These are phyloP conservation scores for Gastrophryne carolinensis DNA, from an alignment of 2,797 vertebrate species.

Conservation along the genomic window DNA sequence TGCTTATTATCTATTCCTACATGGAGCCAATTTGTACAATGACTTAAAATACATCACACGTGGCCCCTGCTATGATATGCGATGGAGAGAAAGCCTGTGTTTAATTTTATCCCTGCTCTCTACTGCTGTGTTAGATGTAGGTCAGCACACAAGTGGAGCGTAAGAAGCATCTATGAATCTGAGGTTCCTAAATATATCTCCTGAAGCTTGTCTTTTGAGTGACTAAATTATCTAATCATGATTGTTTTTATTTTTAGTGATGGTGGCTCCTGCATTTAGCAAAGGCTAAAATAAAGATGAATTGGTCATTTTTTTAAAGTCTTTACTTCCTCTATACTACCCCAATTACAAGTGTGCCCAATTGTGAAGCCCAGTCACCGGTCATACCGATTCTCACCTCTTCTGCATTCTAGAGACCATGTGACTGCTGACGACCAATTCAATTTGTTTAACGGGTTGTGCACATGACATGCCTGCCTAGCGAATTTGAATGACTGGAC, in stretches of 20 bases:
- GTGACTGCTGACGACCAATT: no score
- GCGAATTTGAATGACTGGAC: no score
- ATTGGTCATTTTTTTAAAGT: no score
- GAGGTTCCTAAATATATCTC: slow-evolving; percentile 40
- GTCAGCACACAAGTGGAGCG: slow-evolving; percentile 50
- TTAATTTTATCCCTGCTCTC: rapidly evolving
- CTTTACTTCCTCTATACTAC: no score
- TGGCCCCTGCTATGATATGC: neutral
- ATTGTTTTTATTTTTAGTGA: slow-evolving; percentile 59
- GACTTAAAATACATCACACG: slow-evolving; percentile 1
- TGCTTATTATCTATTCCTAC: neutral
- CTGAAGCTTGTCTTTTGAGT: neutral
- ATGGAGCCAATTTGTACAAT: slow-evolving; percentile 14
- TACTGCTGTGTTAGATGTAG: slow-evolving; percentile 43
- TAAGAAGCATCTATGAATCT: slow-evolving; percentile 6
- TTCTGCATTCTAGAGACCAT: no score
- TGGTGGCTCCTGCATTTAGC: neutral
- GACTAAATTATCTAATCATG: slow-evolving; percentile 55
- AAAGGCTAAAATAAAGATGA: neutral
- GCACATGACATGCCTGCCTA: no score
- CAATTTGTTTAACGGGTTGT: no score
- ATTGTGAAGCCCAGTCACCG: no score
- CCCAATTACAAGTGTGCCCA: no score
- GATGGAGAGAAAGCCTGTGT: neutral
- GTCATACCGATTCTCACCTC: no score